Evolutionary conservation across 92 coral and sea anemone genomes (phyloP).

Genomic region (Umimayanthus chanpuru): DNA sequence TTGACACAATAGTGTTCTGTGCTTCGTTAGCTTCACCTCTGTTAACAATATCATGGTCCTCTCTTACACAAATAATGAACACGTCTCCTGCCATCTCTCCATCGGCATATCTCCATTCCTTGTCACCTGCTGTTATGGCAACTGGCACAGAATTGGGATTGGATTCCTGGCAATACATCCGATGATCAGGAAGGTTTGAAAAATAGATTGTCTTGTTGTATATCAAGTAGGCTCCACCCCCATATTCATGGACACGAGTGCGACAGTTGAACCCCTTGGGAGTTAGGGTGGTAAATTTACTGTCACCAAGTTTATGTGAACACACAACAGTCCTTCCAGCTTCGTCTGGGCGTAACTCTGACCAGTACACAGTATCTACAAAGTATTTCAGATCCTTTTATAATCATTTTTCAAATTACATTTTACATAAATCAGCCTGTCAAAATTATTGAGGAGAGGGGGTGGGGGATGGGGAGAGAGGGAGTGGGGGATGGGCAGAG

Average conservation of each 20-base stretch:
- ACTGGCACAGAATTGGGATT: constrained; percentile 23
- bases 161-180: constrained; percentile 76
- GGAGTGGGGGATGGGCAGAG: too few relatives aligned
- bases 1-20: constrained; percentile 76
- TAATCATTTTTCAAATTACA: background rate
- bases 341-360: constrained; percentile 81
- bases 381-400: background rate
- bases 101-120: constrained; percentile 91
- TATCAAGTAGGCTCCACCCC: constrained; percentile 91
- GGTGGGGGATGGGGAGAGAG: too few relatives aligned
- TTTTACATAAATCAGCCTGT: background rate
- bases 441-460: background rate
- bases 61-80: constrained; percentile 81
- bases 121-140: constrained; percentile 74
- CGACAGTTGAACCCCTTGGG: constrained; percentile 82
- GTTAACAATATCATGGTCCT: constrained; percentile 80
- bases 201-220: constrained; percentile 80
- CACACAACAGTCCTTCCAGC: constrained; percentile 85
- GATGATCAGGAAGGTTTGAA: constrained; percentile 86
- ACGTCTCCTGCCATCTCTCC: constrained; percentile 54
- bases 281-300: constrained; percentile 57
- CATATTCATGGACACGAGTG: constrained; percentile 90
- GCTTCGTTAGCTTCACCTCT: constrained; percentile 73
- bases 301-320: constrained; percentile 55
- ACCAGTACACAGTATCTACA: constrained; percentile 83